phyloP scores from a whole-genome alignment of 1,140 invertebrate genomes.

The Neotoxoptera formosana region DNA sequence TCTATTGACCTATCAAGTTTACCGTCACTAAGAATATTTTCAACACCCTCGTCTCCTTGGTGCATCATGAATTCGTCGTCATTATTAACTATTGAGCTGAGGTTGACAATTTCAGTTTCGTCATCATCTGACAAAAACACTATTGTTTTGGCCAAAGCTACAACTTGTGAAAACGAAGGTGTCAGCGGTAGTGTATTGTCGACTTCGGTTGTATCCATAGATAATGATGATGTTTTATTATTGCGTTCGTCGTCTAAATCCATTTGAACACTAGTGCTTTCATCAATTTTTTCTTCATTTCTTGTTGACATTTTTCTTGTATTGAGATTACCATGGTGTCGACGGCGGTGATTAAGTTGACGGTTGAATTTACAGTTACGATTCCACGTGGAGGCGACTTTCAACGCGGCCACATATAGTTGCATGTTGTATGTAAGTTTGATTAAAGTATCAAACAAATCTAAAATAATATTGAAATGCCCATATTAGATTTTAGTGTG shows the following conservation, averaged over 20 bases:
- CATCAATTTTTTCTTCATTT: background rate
- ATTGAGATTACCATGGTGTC: background rate
- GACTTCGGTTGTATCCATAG: background rate
- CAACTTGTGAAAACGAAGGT: conserved; percentile 12
- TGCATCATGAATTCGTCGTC: background rate
- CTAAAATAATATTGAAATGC: background rate
- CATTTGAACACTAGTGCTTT: background rate
- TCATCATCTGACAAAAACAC: conserved; percentile 15
- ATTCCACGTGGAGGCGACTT: conserved; percentile 28
- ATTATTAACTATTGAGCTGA: background rate
- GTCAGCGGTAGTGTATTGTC: background rate
- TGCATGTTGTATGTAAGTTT: conserved; percentile 49
- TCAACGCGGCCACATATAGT: background rate
- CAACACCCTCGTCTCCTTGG: background rate
- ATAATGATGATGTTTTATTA: background rate
- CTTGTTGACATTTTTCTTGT: background rate
- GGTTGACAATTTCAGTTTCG: background rate
- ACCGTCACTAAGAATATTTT: background rate
- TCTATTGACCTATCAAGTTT: background rate
- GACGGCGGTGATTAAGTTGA: background rate
- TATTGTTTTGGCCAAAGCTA: conserved; percentile 27
- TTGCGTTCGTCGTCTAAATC: background rate
- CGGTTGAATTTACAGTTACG: background rate
- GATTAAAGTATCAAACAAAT: conserved; percentile 43
- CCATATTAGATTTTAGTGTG: background rate